Evolutionary conservation across 2,113 vertebrate genomes (phyloP).

Genomic region (Salvelinus sp.): DNA sequence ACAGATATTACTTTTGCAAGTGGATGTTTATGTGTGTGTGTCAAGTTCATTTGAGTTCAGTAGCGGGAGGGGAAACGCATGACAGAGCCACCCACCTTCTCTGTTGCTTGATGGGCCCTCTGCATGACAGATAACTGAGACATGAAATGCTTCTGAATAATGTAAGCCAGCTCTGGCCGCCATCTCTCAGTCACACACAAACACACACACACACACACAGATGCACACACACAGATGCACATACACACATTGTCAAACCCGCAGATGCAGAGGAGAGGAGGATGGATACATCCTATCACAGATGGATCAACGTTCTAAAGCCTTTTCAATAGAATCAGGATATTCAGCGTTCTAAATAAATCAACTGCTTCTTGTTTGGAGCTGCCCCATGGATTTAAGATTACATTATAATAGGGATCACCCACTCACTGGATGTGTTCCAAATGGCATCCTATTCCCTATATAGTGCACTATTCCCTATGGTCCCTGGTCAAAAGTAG

Average conservation of each 20-base stretch:
- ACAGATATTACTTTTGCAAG: slow-evolving; percentile 45
- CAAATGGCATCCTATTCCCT: too few species aligned
- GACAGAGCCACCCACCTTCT: slow-evolving; percentile 65
- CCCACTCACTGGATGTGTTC: background rate
- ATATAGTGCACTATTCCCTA: too few species aligned
- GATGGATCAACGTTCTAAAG: slow-evolving; percentile 10
- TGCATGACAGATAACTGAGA: slow-evolving; percentile 68
- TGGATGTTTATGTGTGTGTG: slow-evolving; percentile 49
- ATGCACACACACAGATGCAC: background rate
- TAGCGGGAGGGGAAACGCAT: slow-evolving; percentile 32
- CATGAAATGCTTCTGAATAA: slow-evolving; percentile 71
- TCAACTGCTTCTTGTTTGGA: slow-evolving; percentile 28
- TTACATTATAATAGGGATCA: slow-evolving; percentile 37
- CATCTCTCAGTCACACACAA: slow-evolving; percentile 13
- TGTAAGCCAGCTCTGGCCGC: slow-evolving; percentile 39
- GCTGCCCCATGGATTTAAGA: slow-evolving; percentile 17
- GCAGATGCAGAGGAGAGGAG: background rate
- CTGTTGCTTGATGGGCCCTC: slow-evolving; percentile 55
- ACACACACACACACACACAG: background rate
- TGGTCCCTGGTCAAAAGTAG: too few species aligned
- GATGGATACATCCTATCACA: slow-evolving; percentile 8
- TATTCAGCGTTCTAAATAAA: slow-evolving; percentile 6
- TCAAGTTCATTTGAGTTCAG: slow-evolving; percentile 65
- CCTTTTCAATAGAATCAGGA: slow-evolving; percentile 20
- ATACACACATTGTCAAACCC: background rate